Evolutionary conservation across 2,888 invertebrate species (phyloP), one percentile per base, ranked within the genome.

Genomic region (Conistra vaccinii): DNA sequence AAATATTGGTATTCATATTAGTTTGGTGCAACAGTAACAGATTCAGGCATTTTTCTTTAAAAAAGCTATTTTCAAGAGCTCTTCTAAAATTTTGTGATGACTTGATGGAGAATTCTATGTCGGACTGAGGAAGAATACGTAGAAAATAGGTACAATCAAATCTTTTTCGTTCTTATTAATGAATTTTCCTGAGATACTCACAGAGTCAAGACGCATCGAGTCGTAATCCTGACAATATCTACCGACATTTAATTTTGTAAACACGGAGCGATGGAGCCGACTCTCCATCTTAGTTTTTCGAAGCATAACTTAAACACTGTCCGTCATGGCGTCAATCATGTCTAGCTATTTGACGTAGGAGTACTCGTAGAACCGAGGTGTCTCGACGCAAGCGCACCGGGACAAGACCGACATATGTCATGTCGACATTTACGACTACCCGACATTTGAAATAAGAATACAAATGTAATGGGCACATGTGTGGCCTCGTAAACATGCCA

Each of bases 391-490:
- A 63, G 71, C 78, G 62, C 73, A 78, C 68, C 71, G 72, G 68
- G 65, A 35, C 72, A 65, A 66, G 63, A 75, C 83, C 77, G 85
- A 84, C 90, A 89, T 80, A 91, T 90, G 91, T 94, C 93, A 93
- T 87, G 86, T 91, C 90, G 94, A 94, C 94, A 88, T 95, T 95
- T 95, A 95, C 91, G 94, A 95, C 89, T 83, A 86, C 80, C 88
- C 88, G 90, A 92, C 90, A 91, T 94, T 92, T 90, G 90, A 92
- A 94, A 93, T 93, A 92, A 93, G 92, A 93, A 92, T 88, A 92
- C 90, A 87, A 91, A 89, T 77, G 85, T 88, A 90, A 87, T 82
- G 85, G 65, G 92, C 73, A 85, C 90, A 91, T 94, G 95, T 95
- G 95, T 94, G 95, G 95, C 89, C 94, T 91, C 91, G 78, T 92